Evolutionary conservation across 2,113 vertebrate genomes (phyloP).

Genomic region (Isurus oxyrinchus): DNA sequence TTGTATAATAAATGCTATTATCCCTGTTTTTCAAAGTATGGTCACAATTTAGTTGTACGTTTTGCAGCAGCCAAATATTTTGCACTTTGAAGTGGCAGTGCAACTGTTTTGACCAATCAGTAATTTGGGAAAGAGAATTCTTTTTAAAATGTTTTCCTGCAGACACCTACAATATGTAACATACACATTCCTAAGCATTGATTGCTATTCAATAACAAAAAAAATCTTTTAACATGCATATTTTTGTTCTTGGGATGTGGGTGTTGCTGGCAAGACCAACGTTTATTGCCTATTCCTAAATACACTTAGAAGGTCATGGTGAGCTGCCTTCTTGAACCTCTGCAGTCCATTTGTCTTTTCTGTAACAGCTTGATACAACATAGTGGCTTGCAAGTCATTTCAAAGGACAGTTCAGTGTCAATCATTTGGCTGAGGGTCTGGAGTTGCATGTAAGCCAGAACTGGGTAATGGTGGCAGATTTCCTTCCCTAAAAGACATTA

Average conservation of each 20-base stretch:
- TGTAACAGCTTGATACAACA: background rate
- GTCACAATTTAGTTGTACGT: background rate
- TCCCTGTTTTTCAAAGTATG: background rate
- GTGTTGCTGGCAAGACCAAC: no score
- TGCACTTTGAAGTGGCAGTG: background rate
- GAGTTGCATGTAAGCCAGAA: background rate
- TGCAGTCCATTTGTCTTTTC: background rate
- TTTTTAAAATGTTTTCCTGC: background rate
- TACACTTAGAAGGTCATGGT: no score
- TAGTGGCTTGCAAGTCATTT: background rate
- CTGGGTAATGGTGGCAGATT: background rate
- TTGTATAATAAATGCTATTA: background rate
- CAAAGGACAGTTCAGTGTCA: background rate
- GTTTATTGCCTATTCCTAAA: no score
- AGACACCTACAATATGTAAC: background rate
- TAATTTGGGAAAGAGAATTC: background rate
- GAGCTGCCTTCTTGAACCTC: no score
- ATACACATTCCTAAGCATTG: background rate
- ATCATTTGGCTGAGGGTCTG: background rate
- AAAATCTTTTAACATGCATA: background rate
- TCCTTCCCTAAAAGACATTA: background rate
- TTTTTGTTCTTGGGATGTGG: background rate
- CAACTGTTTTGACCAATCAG: background rate
- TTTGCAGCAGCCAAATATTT: background rate
- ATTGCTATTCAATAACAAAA: background rate